Conservation (phyloP, 1,140 invertebrate genomes). For the Zaprionus ghesquierei region DNA sequence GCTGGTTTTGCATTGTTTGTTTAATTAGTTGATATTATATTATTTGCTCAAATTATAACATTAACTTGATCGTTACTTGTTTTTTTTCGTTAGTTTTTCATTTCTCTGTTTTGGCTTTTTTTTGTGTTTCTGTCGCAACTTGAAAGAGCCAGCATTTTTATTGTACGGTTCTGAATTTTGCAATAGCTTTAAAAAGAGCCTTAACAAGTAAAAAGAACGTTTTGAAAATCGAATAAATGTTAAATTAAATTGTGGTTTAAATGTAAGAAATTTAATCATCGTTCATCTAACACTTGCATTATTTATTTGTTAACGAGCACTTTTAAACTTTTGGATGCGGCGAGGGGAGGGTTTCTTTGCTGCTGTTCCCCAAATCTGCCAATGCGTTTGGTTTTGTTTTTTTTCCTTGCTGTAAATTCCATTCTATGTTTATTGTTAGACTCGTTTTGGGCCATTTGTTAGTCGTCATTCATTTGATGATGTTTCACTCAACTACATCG, state of each 20-base stretch:
- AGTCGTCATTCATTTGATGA: conserved; percentile 25
- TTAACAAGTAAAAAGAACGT: conserved; percentile 27
- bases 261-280: conserved; percentile 16
- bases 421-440: conserved; percentile 23
- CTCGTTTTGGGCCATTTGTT: conserved; percentile 35
- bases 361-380: neutral
- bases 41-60: conserved; percentile 27
- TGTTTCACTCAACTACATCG: conserved; percentile 46
- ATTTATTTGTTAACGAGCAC: neutral
- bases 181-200: conserved; percentile 40
- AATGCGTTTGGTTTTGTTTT: conserved; percentile 1
- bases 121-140: conserved; percentile 21
- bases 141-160: conserved; percentile 45
- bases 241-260: neutral
- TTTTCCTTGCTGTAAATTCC: neutral
- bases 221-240: conserved; percentile 7
- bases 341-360: neutral
- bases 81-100: conserved; percentile 25
- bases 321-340: conserved; percentile 32
- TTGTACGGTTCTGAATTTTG: conserved; percentile 24
- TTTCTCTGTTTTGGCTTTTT: conserved; percentile 31
- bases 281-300: conserved; percentile 7
- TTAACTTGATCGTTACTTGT: conserved; percentile 25
- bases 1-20: conserved; percentile 42
- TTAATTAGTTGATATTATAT: conserved; percentile 40